phyloP scores from a whole-genome alignment of 2,797 vertebrate genomes.

The Acrocephalus scirpaceus region DNA sequence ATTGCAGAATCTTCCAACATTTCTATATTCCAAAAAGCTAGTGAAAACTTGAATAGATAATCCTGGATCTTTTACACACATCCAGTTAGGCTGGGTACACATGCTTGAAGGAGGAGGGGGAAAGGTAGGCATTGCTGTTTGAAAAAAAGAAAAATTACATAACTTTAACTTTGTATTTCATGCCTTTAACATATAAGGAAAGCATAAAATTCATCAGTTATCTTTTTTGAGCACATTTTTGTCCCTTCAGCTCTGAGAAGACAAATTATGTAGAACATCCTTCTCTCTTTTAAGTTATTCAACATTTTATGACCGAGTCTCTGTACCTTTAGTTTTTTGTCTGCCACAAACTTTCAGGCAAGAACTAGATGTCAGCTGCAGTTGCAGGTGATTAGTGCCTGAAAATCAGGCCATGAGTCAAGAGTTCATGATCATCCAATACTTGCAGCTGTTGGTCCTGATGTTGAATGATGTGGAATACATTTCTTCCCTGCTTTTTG shows the following conservation, averaged over 20 bases:
- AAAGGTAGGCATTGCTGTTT: neutral
- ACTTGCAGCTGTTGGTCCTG: neutral
- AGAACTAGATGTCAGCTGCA: neutral
- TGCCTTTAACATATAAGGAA: neutral
- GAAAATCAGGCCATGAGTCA: neutral
- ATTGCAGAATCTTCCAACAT: neutral
- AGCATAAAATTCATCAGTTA: neutral
- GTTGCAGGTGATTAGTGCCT: neutral
- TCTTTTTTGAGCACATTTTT: neutral
- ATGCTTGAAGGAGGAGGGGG: neutral
- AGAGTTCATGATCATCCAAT: neutral
- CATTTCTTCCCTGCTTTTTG: neutral
- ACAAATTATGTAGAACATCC: neutral
- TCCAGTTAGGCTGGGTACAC: neutral
- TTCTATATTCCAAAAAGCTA: neutral
- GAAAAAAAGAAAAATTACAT: neutral
- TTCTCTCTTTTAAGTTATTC: neutral
- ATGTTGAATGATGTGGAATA: neutral
- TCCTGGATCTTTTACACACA: neutral
- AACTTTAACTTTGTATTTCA: neutral
- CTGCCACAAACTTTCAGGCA: neutral
- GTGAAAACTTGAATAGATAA: neutral
- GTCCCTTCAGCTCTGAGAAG: neutral
- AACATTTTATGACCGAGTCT: neutral
- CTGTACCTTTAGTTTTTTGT: neutral